Percentiles rank a stretch among this genome's conserved stretches.
phyloP scores from a whole-genome alignment of 2,888 invertebrate species.

The Coronaproctus castanopsis region DNA sequence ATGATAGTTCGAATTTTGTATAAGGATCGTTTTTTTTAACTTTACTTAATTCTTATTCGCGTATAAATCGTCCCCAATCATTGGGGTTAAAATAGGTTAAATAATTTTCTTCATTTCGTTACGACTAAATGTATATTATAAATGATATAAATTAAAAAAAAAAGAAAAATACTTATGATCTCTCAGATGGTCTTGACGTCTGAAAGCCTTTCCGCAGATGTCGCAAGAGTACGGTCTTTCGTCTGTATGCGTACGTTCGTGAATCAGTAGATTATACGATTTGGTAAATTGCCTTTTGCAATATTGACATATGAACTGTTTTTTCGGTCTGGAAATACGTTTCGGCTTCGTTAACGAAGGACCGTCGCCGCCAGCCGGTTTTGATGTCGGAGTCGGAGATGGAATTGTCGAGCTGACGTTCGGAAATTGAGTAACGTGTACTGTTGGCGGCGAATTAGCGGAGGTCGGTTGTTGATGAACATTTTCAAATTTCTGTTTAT shows the following conservation, averaged over 20 bases:
- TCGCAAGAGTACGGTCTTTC: conserved; percentile 94
- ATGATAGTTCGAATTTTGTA: no score
- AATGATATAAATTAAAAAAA: background rate
- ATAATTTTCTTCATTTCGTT: no score
- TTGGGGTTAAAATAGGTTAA: no score
- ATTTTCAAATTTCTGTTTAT: no score
- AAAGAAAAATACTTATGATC: conserved; percentile 57
- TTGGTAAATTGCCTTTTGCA: conserved; percentile 95
- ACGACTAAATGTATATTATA: no score
- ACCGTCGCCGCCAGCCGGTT: no score
- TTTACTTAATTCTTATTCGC: no score
- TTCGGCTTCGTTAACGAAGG: conserved; percentile 28
- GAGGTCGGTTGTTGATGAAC: no score
- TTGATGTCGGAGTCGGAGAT: conserved; percentile 12
- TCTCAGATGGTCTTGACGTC: conserved; percentile 84
- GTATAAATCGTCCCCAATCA: no score
- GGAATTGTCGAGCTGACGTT: conserved; percentile 22
- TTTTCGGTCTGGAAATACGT: conserved; percentile 35
- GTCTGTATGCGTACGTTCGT: conserved; percentile 96
- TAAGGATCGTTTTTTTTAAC: no score
- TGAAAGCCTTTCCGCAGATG: conserved; percentile 93
- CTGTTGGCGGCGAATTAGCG: no score
- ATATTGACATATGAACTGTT: conserved; percentile 96
- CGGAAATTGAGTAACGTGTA: conserved; percentile 6
- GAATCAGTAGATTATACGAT: conserved; percentile 89